Evolutionary conservation across 2,797 vertebrate genomes (phyloP), one percentile per base, ranked within the genome.

Genomic region (Neopelma chrysocephalum): DNA sequence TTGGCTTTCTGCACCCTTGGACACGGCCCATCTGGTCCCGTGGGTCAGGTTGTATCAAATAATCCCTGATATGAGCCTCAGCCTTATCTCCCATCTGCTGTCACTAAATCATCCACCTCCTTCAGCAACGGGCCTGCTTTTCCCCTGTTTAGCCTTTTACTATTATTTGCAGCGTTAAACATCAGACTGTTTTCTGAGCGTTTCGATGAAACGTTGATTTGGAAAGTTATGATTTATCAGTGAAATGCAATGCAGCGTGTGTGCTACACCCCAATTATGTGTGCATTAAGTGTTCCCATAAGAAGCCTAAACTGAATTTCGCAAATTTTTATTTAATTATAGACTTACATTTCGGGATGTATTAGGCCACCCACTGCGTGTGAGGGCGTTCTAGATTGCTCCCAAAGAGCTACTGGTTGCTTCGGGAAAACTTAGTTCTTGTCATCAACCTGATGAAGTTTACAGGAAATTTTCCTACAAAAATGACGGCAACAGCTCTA

Each of bases 281-380:
- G 62, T 90, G 40, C 57, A 34, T 73, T 82, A 83, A 91, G 26
- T 10, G 3, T 87, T 93, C 60, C 64, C 53, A 17, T 78, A 85
- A 93, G 76, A 93, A 87, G 73, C 40, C 72, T 77, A 75, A 82
- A 90, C 56, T 56, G 77, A 83, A 56, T 77, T 87, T 90, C 92
- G n/a, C 47, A 57, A 62, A 54, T 88, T 95, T 93, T 90, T 73
- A 80, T 94, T 87, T 94, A 88, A 95, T 87, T 90, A 61, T 61
- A 90, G 81, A 71, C 57, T 89, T 90, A 26, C 1, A 73, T 95
- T 90, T 90, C 10, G 6, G 90, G 68, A 84, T 64, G 40, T 69
- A 78, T 92, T 81, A 91, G 77, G 77, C 87, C 91, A 91, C 85
- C 87, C 62, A 90, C 77, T 31, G 20, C 47, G 40, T 86, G 38